phyloP scores from a whole-genome alignment of 2,888 invertebrate genomes.

The Dryobota labecula region DNA sequence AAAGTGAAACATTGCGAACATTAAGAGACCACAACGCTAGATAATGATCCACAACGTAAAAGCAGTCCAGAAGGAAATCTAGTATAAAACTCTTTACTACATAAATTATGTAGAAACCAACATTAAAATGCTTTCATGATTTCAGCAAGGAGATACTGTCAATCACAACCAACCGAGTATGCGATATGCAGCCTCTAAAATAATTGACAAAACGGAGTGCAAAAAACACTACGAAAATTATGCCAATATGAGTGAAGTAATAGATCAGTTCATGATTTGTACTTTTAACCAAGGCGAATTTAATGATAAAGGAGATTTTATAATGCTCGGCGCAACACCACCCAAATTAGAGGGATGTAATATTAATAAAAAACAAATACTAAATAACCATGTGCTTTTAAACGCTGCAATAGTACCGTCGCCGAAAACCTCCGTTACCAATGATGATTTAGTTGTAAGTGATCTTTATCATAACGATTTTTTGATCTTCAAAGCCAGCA shows the following conservation, averaged over 20 bases:
- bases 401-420: not conserved
- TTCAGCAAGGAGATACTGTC: slow-evolving; percentile 48
- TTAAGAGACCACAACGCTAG: not conserved
- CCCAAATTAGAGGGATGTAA: slow-evolving; percentile 18
- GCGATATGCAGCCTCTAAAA: slow-evolving; percentile 60
- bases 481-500: not conserved
- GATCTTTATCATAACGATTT: not conserved
- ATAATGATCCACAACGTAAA: not conserved
- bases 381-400: accelerated
- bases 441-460: slow-evolving; percentile 1
- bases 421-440: not conserved
- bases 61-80: not conserved
- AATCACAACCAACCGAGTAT: slow-evolving; percentile 65
- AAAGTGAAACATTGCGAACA: not conserved
- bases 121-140: slow-evolving; percentile 11
- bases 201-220: slow-evolving; percentile 66
- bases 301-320: slow-evolving; percentile 42
- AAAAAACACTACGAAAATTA: slow-evolving; percentile 59
- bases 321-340: accelerated
- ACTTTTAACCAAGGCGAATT: slow-evolving; percentile 63
- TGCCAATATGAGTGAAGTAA: slow-evolving; percentile 55
- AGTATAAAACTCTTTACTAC: no score
- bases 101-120: not conserved
- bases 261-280: slow-evolving; percentile 76
- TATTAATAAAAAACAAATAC: not conserved